phyloP scores from a whole-genome alignment of 2,888 invertebrate species.

The Suillia variegata region DNA sequence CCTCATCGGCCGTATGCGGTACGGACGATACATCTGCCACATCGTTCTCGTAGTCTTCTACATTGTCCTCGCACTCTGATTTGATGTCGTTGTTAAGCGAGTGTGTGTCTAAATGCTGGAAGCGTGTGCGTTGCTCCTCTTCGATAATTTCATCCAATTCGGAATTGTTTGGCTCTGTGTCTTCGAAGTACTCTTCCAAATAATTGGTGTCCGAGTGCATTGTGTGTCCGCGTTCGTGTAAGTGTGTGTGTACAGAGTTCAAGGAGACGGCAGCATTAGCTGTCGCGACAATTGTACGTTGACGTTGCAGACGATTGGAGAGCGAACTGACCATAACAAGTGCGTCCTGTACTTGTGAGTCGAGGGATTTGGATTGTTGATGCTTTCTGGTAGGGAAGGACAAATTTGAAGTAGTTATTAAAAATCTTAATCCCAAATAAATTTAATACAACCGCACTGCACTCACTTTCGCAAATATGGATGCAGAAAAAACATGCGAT shows the following conservation, averaged over 20 bases:
- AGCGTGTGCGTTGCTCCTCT: slow-evolving; percentile 44
- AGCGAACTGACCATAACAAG: slow-evolving; percentile 52
- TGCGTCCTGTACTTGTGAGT: slow-evolving; percentile 57
- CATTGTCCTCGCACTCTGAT: slow-evolving; percentile 51
- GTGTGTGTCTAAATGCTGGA: slow-evolving; percentile 29
- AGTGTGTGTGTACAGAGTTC: slow-evolving; percentile 27
- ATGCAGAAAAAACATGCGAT: slow-evolving; percentile 58
- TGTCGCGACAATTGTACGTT: slow-evolving; percentile 41
- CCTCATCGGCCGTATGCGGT: slow-evolving; percentile 32
- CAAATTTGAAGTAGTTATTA: too few species aligned
- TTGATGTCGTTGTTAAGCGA: slow-evolving; percentile 50
- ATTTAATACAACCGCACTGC: slow-evolving; percentile 27
- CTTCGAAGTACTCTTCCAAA: slow-evolving; percentile 55
- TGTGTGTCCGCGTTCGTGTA: slow-evolving; percentile 32
- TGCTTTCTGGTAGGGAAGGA: slow-evolving; percentile 50
- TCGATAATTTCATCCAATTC: slow-evolving; percentile 55
- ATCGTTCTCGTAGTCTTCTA: slow-evolving; percentile 43
- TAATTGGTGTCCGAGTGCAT: slow-evolving; percentile 46
- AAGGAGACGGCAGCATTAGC: slow-evolving; percentile 29
- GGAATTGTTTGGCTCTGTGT: slow-evolving; percentile 46
- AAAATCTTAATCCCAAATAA: too few species aligned
- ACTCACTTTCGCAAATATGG: slow-evolving; percentile 55
- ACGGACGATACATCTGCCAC: slow-evolving; percentile 2
- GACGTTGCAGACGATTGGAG: slow-evolving; percentile 50
- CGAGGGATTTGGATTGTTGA: slow-evolving; percentile 51